Percentiles rank a stretch among this genome's conserved stretches.
These are phyloP conservation scores for Volucella inflata DNA, from an alignment of 2,888 invertebrate genomes.

Conservation along the genomic window DNA sequence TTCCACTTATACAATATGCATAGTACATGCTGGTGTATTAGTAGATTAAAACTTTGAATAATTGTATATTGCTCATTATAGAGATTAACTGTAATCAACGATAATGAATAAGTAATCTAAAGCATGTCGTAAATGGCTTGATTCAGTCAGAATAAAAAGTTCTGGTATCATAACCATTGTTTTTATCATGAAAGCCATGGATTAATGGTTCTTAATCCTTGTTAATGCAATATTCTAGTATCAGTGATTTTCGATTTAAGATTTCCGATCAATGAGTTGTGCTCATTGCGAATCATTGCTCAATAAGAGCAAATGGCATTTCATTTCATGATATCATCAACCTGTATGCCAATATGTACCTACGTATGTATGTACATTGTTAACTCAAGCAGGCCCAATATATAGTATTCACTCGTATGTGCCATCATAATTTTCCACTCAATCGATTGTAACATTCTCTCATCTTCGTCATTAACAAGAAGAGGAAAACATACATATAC, in stretches of 20 bases:
- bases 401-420: neutral
- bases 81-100: conserved; percentile 4
- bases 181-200: neutral
- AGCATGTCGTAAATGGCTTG: conserved; percentile 1
- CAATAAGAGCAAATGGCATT: conserved; percentile 51
- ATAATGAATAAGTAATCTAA: neutral
- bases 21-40: too few species aligned
- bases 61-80: neutral
- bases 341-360: neutral
- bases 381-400: neutral
- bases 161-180: too few species aligned
- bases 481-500: neutral
- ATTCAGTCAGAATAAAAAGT: neutral
- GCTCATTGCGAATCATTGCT: conserved; percentile 62
- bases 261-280: conserved; percentile 51
- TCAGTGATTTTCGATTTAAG: conserved; percentile 26
- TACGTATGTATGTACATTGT: too few species aligned
- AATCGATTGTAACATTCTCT: conserved; percentile 30
- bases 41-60: neutral
- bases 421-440: conserved; percentile 42
- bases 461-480: conserved; percentile 24
- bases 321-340: conserved; percentile 33
- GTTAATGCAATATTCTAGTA: conserved; percentile 49
- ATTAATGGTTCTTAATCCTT: neutral
- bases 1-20: too few species aligned